A percentile compares a stretch with the other conserved stretches of the same genome.
Evolutionary conservation across 2,888 invertebrate species (phyloP).

Genomic region (Amphipoea oculea): DNA sequence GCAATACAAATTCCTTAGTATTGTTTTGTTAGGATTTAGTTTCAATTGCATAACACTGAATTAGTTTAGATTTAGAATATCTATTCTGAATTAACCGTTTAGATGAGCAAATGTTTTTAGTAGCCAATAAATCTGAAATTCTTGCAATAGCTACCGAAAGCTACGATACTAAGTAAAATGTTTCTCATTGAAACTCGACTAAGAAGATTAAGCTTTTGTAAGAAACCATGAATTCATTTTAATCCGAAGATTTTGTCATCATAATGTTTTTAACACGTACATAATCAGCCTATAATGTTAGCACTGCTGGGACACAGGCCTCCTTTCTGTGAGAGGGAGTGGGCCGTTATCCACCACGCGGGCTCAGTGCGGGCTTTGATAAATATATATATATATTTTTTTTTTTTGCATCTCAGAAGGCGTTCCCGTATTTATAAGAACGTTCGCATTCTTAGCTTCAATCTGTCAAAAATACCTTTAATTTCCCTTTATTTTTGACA

Average conservation of each 20-base stretch:
- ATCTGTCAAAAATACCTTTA: no score
- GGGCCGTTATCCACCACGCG: no score
- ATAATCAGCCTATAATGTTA: no score
- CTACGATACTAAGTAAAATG: not conserved
- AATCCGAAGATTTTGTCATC: not conserved
- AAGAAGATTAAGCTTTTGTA: not conserved
- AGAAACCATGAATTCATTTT: not conserved
- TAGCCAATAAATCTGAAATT: not conserved
- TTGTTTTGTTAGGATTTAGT: conserved; percentile 6
- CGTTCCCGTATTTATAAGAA: not conserved
- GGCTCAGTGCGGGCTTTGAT: no score
- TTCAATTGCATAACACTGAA: not conserved
- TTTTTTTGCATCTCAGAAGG: not conserved
- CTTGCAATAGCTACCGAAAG: not conserved
- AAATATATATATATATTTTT: not conserved
- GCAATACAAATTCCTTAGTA: not conserved
- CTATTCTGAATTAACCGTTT: not conserved
- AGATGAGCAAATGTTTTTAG: not conserved
- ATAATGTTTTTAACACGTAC: not conserved
- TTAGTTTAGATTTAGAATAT: not conserved
- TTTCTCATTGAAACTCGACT: not conserved
- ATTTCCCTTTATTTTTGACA: no score
- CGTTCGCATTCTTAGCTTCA: no score
- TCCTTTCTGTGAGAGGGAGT: no score
- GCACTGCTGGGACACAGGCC: no score